These are phyloP conservation scores for Eupsilia transversa DNA, from an alignment of 2,888 invertebrate genomes.

Conservation along the genomic window DNA sequence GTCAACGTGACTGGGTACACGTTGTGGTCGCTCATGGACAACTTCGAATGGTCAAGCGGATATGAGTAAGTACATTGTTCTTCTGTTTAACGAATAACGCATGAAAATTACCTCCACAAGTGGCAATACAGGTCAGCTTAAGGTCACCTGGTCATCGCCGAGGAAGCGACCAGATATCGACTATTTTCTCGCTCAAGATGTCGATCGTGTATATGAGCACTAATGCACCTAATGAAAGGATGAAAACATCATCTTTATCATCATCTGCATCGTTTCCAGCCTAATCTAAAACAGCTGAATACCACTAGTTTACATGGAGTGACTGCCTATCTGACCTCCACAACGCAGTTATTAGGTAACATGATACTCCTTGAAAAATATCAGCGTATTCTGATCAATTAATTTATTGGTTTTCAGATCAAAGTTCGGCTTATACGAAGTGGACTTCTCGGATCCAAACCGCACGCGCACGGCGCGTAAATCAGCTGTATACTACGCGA, in stretches of 20 bases:
- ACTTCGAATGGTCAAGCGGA: slow-evolving; percentile 27
- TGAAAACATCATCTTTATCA: no score
- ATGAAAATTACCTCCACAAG: no score
- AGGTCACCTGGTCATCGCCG: no score
- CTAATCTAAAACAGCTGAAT: no score
- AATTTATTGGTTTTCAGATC: slow-evolving; percentile 19
- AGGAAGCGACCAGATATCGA: no score
- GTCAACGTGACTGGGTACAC: slow-evolving; percentile 36
- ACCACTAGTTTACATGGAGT: not conserved
- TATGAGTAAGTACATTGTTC: slow-evolving; percentile 18
- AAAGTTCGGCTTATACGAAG: slow-evolving; percentile 41
- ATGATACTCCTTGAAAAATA: not conserved
- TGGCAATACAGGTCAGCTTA: no score
- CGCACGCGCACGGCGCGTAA: slow-evolving; percentile 41
- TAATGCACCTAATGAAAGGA: no score
- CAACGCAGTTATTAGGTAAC: not conserved
- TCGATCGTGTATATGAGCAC: no score
- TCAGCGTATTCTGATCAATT: not conserved
- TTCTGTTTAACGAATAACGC: no score
- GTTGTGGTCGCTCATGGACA: slow-evolving; percentile 34
- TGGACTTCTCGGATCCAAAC: slow-evolving; percentile 14
- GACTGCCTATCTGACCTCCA: not conserved
- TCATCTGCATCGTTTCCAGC: no score
- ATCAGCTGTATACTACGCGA: slow-evolving; percentile 27
- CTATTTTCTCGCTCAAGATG: no score